Evolutionary conservation across 1,140 invertebrate genomes (phyloP).

Genomic region (Bombus pyrosoma): DNA sequence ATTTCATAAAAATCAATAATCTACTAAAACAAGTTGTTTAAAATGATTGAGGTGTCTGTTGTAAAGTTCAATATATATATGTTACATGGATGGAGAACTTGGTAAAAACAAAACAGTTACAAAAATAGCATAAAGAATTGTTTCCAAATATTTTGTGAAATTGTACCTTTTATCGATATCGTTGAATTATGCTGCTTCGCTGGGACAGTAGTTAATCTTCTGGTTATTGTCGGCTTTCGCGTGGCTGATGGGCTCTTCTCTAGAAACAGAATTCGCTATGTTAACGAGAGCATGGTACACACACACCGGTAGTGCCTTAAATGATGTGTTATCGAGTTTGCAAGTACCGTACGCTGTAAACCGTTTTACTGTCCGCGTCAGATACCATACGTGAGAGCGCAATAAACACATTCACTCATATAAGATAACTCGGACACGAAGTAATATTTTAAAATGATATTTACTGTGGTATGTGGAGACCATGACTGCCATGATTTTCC

Average conservation of each 20-base stretch:
- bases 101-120: too few relatives aligned
- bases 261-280: conserved; percentile 62
- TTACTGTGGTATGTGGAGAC: background rate
- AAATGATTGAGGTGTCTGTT: background rate
- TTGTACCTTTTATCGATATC: conserved; percentile 60
- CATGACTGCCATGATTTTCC: background rate
- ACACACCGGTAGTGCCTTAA: conserved; percentile 38
- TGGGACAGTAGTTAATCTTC: conserved; percentile 58
- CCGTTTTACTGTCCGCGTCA: conserved; percentile 56
- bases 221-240: conserved; percentile 68
- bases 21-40: background rate
- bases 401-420: background rate
- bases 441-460: background rate
- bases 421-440: background rate
- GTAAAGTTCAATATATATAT: background rate
- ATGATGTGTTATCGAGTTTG: conserved; percentile 30
- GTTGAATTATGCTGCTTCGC: conserved; percentile 57
- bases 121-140: background rate
- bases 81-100: too few relatives aligned
- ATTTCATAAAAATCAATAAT: background rate
- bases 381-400: conserved; percentile 21
- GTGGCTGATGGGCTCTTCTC: conserved; percentile 73
- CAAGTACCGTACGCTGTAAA: conserved; percentile 62
- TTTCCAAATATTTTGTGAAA: background rate
- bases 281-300: conserved; percentile 63